A percentile compares a stretch with the other conserved stretches of the same genome.
Conservation (phyloP, 2,888 invertebrate species). For the Trissolcus brochymenae region DNA sequence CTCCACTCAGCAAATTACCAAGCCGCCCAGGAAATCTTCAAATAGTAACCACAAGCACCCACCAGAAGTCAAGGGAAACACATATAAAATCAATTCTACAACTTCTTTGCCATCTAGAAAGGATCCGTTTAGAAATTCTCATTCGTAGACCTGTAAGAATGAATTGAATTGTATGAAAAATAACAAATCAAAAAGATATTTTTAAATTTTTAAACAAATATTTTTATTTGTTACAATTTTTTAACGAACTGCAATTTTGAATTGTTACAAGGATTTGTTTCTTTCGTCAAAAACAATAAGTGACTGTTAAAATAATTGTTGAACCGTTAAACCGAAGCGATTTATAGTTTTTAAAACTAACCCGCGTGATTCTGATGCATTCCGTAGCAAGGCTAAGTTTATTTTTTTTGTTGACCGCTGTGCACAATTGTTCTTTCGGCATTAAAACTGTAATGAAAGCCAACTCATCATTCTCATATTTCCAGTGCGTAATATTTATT, state of each 20-base stretch:
- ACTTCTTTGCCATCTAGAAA: conserved; percentile 64
- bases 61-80: conserved; percentile 80
- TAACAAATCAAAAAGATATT: neutral
- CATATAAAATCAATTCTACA: conserved; percentile 56
- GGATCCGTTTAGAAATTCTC: conserved; percentile 70
- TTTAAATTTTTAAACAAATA: neutral
- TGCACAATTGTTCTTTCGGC: conserved; percentile 40
- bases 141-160: conserved; percentile 64
- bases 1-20: conserved; percentile 79
- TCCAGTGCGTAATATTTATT: conserved; percentile 54
- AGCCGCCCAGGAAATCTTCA: conserved; percentile 79
- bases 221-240: neutral
- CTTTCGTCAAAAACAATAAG: neutral
- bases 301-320: neutral
- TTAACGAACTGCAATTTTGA: no score
- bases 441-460: conserved; percentile 34
- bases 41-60: conserved; percentile 84
- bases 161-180: neutral
- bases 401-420: conserved; percentile 35
- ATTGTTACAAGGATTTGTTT: neutral
- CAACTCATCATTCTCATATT: conserved; percentile 40
- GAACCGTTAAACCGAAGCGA: neutral
- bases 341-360: conserved; percentile 12
- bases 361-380: conserved; percentile 46
- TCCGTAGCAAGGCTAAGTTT: conserved; percentile 44